Evolutionary conservation across 2,888 invertebrate species (phyloP).

Genomic region (Drosophila falleni): DNA sequence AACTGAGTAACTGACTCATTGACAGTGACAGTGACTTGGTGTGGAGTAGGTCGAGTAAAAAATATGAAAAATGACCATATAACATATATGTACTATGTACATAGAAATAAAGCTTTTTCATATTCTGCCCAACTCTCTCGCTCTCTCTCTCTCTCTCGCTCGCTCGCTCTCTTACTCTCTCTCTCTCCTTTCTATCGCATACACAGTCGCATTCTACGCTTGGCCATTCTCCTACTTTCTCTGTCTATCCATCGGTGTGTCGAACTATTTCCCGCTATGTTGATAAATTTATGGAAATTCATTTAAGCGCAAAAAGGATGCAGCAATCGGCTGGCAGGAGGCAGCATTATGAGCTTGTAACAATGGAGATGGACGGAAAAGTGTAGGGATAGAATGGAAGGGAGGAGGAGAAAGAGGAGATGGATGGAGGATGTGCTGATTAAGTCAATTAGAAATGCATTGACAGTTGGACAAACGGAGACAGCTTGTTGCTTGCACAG

Average conservation of each 20-base stretch:
- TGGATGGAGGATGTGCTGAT: constrained; percentile 31
- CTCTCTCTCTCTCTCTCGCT: constrained; percentile 2
- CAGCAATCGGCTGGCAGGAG: constrained; percentile 35
- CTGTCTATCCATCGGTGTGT: constrained; percentile 8
- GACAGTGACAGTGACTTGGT: constrained; percentile 6
- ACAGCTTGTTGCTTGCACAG: constrained; percentile 43
- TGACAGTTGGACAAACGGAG: constrained; percentile 48
- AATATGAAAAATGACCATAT: constrained; percentile 24
- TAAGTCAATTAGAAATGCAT: constrained; percentile 60
- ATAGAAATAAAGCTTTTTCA: neutral
- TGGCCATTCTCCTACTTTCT: neutral
- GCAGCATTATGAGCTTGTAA: constrained; percentile 29
- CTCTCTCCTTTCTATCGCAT: neutral
- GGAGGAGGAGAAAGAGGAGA: neutral
- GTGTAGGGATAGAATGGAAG: neutral
- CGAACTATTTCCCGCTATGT: constrained; percentile 6
- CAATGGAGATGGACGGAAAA: constrained; percentile 17
- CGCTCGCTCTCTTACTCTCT: neutral
- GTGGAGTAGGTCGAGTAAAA: constrained; percentile 22
- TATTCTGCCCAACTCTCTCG: neutral
- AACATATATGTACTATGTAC: neutral
- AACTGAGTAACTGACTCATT: constrained; percentile 20
- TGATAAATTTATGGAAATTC: constrained; percentile 41
- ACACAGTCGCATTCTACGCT: neutral
- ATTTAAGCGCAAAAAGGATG: constrained; percentile 53